These are phyloP conservation scores for Erpetoichthys calabaricus DNA, from an alignment of 2,797 vertebrate genomes.

Conservation along the genomic window DNA sequence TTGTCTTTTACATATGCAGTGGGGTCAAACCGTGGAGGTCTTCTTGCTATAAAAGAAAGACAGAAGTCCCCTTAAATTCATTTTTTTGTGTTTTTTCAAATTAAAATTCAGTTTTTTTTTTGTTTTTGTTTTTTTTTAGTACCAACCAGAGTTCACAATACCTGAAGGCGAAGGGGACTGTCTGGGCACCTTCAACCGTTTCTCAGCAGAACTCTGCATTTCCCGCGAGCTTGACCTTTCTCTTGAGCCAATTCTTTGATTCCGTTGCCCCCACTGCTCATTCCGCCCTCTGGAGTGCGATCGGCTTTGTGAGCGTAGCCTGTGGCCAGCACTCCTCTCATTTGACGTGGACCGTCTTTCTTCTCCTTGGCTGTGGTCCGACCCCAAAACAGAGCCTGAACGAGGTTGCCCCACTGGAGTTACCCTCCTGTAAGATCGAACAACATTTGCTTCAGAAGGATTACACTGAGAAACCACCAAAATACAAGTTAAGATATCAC, in stretches of 20 bases:
- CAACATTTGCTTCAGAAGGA: too few relatives aligned
- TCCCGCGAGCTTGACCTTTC: constrained; percentile 28
- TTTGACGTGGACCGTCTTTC: constrained; percentile 49
- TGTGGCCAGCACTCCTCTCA: constrained; percentile 25
- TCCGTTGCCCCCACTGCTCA: constrained; percentile 62
- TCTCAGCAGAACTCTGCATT: neutral
- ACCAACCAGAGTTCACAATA: neutral
- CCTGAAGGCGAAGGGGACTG: constrained; percentile 3
- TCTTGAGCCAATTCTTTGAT: constrained; percentile 32
- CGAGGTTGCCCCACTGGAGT: constrained; percentile 32
- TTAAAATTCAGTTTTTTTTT: too few relatives aligned
- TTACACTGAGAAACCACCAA: too few relatives aligned
- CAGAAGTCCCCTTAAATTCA: neutral
- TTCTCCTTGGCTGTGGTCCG: constrained; percentile 31
- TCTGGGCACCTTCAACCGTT: neutral
- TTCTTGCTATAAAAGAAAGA: constrained; percentile 35
- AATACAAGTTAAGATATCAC: too few relatives aligned
- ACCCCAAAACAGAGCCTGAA: constrained; percentile 19
- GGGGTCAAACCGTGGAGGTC: constrained; percentile 65
- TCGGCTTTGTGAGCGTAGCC: neutral
- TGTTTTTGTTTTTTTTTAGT: too few relatives aligned
- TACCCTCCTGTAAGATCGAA: constrained; percentile 33
- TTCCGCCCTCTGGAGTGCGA: constrained; percentile 19
- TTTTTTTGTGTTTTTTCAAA: neutral
- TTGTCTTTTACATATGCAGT: constrained; percentile 73